Base-by-base conservation (phyloP, 2,113 vertebrate genomes). In the Protomyctophum bolini region DNA sequence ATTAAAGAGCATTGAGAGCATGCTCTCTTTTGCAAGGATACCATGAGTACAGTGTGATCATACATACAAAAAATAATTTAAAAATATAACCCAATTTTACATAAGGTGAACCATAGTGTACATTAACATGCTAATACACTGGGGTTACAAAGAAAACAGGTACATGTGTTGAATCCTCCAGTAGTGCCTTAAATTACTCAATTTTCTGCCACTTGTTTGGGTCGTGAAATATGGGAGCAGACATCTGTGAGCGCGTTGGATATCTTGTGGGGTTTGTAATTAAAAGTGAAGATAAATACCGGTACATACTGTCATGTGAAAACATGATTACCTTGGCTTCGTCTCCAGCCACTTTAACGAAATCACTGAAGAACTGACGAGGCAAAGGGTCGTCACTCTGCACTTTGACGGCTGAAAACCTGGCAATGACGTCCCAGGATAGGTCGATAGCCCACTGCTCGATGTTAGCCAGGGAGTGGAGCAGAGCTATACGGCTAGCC, bases 381-480 rank as follows among this genome's bases (percentile, higher is more conserved):
- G 90, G 89, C 10, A 91, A 68, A 1, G 77, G 63, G 47, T 83
- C 79, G 29, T 83, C 89, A 8, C 68, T 75, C 46, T 61, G 70
- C 46, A 90, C 60, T 45, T 33, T 73, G 63, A 87, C 72, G 0
- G 63, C 21, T 7, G 89, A 86, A 60, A 91, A 91, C 48, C 90
- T 80, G 21, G 89, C 79, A 12, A 91, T 86, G 58, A 91, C 72
- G 45, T 91, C 90, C 90, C 90, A 91, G 33, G 90, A 91, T 50
- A 91, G 80, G 81, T 91, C 90, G 47, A 91, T 87, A 3, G 90
- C 90, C 90, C 90, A 91, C 55, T 91, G 90, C 76, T 91, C 90
- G 21, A 91, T 91, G 67, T 91, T 91, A 41, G 90, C 90, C 41
- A 91, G 62, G 2, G 90, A 90, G 65, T 91, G 90, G 68, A 91